phyloP scores from a whole-genome alignment of 1,140 invertebrate species.

The Drosophila oshimai region DNA sequence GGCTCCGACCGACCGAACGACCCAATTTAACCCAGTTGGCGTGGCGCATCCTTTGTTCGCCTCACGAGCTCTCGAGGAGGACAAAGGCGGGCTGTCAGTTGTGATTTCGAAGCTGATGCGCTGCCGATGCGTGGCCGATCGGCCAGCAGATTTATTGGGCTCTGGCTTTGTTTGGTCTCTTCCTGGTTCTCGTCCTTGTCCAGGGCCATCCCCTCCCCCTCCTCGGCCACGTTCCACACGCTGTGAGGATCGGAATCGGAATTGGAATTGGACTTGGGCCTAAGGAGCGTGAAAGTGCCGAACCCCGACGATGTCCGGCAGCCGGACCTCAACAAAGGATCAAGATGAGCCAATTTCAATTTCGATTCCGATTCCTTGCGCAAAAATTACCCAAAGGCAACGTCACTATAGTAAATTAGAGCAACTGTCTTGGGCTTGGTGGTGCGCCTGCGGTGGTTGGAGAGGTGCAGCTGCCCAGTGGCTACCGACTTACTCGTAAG shows the following conservation, averaged over 20 bases:
- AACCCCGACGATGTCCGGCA: conserved; percentile 21
- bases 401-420: conserved; percentile 68
- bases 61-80: conserved; percentile 34
- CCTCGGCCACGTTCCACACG: conserved; percentile 30
- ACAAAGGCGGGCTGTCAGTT: conserved; percentile 56
- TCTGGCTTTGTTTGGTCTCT: conserved; percentile 43
- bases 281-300: conserved; percentile 71
- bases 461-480: conserved; percentile 23
- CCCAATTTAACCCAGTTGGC: no score
- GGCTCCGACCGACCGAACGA: neutral
- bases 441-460: conserved; percentile 14
- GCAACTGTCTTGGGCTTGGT: conserved; percentile 26
- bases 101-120: conserved; percentile 52
- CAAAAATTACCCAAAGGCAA: conserved; percentile 57
- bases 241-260: conserved; percentile 5
- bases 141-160: conserved; percentile 69
- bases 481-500: no score
- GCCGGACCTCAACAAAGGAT: conserved; percentile 56
- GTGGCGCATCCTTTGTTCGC: conserved; percentile 13
- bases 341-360: conserved; percentile 64
- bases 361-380: conserved; percentile 31
- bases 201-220: neutral
- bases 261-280: no score
- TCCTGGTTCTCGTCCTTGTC: conserved; percentile 42
- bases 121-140: conserved; percentile 61